Evolutionary conservation across 2,888 invertebrate genomes (phyloP).

Genomic region (Caenorhabditis zanzibari): DNA sequence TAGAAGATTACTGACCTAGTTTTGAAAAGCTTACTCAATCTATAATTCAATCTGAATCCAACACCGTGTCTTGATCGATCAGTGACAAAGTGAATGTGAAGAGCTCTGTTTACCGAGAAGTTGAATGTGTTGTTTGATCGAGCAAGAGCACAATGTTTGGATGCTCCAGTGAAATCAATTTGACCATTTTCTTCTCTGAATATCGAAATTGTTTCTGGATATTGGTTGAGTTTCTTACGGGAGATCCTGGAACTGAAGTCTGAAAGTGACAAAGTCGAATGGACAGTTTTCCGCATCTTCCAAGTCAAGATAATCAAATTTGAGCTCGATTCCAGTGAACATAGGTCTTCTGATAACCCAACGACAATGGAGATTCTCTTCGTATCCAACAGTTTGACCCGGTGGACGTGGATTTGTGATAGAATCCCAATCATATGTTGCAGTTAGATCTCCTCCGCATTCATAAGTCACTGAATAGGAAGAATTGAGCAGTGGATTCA

Average conservation of each 20-base stretch:
- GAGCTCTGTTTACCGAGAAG: slow-evolving; percentile 45
- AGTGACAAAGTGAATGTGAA: slow-evolving; percentile 72
- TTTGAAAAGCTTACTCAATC: slow-evolving; percentile 67
- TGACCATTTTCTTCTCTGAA: slow-evolving; percentile 36
- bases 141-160: slow-evolving; percentile 50
- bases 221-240: neutral
- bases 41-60: slow-evolving; percentile 79
- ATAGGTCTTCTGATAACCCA: slow-evolving; percentile 76
- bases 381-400: slow-evolving; percentile 62
- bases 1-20: neutral
- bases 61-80: slow-evolving; percentile 69
- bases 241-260: slow-evolving; percentile 33
- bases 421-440: slow-evolving; percentile 73
- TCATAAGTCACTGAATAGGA: slow-evolving; percentile 56
- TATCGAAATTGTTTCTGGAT: neutral
- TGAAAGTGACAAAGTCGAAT: slow-evolving; percentile 67
- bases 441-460: slow-evolving; percentile 75
- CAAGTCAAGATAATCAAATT: slow-evolving; percentile 75
- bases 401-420: slow-evolving; percentile 67
- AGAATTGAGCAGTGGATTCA: neutral
- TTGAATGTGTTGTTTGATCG: slow-evolving; percentile 54
- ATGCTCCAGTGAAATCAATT: slow-evolving; percentile 7
- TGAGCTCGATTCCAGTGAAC: slow-evolving; percentile 75
- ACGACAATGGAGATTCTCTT: slow-evolving; percentile 74
- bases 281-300: slow-evolving; percentile 84